Percentiles rank a stretch among this genome's conserved stretches.
Conservation (phyloP, 2,888 invertebrate genomes). For the Papilio elwesi region DNA sequence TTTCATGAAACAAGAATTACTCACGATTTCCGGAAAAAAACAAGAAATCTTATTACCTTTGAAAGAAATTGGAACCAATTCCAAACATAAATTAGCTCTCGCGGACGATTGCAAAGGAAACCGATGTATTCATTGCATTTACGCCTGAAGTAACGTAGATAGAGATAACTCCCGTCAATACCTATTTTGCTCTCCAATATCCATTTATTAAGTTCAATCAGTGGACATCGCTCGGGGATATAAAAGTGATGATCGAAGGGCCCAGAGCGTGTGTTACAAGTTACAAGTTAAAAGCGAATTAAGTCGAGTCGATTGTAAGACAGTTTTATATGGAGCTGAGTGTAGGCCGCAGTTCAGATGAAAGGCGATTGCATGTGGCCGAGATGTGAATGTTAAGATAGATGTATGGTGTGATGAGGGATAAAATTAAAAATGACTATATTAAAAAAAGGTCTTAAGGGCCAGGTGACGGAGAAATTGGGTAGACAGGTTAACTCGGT, state of each 20-base stretch:
- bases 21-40: background rate
- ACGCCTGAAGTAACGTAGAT: conserved; percentile 35
- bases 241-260: conserved; percentile 49
- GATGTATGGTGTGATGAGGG: too few species aligned
- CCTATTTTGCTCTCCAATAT: conserved; percentile 64
- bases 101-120: conserved; percentile 16
- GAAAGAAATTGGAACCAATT: conserved; percentile 25
- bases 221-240: conserved; percentile 65
- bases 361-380: too few species aligned
- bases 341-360: too few species aligned
- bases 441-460: too few species aligned
- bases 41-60: background rate
- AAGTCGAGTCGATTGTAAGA: too few species aligned
- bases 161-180: conserved; percentile 50
- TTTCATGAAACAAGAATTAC: background rate
- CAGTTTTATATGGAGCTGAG: too few species aligned
- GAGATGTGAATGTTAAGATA: too few species aligned
- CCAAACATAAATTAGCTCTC: conserved; percentile 33
- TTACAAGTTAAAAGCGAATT: conserved; percentile 45
- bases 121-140: conserved; percentile 33
- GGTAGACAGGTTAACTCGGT: too few species aligned
- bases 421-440: too few species aligned
- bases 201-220: conserved; percentile 79
- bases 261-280: conserved; percentile 41
- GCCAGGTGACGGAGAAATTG: too few species aligned